These are phyloP conservation scores for Amaurobius ferox DNA, from an alignment of 2,888 invertebrate genomes.

Conservation along the genomic window DNA sequence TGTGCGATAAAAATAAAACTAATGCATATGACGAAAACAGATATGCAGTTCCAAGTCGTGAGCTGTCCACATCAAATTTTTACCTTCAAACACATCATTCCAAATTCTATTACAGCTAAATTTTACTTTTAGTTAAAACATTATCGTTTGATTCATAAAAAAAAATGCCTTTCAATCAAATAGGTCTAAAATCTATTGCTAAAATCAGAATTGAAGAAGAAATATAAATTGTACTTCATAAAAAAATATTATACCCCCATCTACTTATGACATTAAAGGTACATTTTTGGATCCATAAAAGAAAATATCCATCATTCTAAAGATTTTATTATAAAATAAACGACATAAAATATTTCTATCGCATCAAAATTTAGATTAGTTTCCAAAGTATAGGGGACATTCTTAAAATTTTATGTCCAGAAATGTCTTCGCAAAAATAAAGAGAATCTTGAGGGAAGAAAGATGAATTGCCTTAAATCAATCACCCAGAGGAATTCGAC, in stretches of 20 bases:
- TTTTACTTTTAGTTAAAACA: too few relatives aligned
- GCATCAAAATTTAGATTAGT: constrained; percentile 18
- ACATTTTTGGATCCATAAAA: constrained; percentile 11
- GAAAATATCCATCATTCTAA: constrained; percentile 6
- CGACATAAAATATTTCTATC: constrained; percentile 16
- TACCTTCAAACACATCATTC: too few relatives aligned
- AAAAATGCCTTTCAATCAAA: too few relatives aligned
- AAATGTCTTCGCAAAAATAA: background rate
- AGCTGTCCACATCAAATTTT: too few relatives aligned
- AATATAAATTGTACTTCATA: background rate
- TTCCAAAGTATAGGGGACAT: constrained; percentile 2
- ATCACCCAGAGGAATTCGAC: constrained; percentile 6
- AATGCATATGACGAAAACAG: too few relatives aligned
- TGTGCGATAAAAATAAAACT: too few relatives aligned
- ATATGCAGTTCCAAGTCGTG: too few relatives aligned
- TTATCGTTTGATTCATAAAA: too few relatives aligned
- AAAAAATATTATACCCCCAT: constrained; percentile 10
- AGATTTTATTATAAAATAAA: constrained; percentile 12
- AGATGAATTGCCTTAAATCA: constrained; percentile 12
- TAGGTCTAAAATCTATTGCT: too few relatives aligned
- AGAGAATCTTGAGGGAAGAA: background rate
- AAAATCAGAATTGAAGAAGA: too few relatives aligned
- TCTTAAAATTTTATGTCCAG: constrained; percentile 8
- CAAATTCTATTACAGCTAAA: too few relatives aligned
- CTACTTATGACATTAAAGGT: constrained; percentile 6